These are phyloP conservation scores for Triops longicaudatus DNA, from an alignment of 1,140 invertebrate genomes.

Conservation along the genomic window DNA sequence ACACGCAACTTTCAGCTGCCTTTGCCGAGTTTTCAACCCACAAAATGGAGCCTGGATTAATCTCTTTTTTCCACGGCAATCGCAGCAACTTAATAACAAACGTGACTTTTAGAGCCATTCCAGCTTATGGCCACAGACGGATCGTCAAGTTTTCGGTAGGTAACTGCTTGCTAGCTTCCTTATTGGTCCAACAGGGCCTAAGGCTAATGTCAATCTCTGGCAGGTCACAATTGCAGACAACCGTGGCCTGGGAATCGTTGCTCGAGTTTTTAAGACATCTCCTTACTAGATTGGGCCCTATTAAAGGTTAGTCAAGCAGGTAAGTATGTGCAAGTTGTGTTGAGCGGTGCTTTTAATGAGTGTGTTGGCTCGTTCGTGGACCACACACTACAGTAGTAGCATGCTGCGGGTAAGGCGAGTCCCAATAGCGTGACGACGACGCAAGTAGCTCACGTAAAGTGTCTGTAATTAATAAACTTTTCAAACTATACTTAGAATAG, in stretches of 20 bases:
- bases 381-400: neutral
- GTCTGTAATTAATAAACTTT: slow-evolving; percentile 16
- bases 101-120: neutral
- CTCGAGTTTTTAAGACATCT: too few relatives aligned
- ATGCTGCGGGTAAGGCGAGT: neutral
- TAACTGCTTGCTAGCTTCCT: too few relatives aligned
- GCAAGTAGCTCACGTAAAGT: neutral
- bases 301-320: neutral
- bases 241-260: too few relatives aligned
- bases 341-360: neutral
- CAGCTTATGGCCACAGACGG: neutral
- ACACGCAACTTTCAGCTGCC: neutral
- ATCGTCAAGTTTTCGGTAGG: too few relatives aligned
- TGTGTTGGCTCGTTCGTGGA: neutral
- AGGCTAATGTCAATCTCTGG: too few relatives aligned
- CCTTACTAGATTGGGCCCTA: too few relatives aligned
- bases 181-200: too few relatives aligned
- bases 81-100: neutral
- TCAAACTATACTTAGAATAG: neutral
- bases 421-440: neutral
- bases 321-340: neutral
- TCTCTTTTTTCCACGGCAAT: neutral
- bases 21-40: neutral
- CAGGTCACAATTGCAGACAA: too few relatives aligned
- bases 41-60: neutral